phyloP scores from a whole-genome alignment of 2,888 invertebrate species.

The Drosophila limbata region DNA sequence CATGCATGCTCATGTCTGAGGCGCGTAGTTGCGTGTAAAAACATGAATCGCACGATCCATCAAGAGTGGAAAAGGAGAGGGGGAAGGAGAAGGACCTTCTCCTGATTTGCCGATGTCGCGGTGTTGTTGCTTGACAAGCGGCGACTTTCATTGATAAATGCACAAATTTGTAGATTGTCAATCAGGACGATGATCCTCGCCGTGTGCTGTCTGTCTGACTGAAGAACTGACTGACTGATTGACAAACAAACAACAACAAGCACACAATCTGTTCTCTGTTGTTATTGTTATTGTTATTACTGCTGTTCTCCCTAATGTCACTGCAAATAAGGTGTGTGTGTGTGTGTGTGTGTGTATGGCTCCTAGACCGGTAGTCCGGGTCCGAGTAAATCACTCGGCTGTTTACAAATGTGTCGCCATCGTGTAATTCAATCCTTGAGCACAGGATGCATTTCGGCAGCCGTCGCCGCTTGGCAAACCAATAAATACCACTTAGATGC shows the following conservation, averaged over 20 bases:
- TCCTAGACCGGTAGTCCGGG: slow-evolving; percentile 65
- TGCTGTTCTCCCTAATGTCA: slow-evolving; percentile 55
- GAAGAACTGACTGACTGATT: slow-evolving; percentile 34
- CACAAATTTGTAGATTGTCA: slow-evolving; percentile 77
- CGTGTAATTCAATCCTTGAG: slow-evolving; percentile 76
- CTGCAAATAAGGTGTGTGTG: slow-evolving; percentile 71
- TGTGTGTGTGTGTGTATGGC: slow-evolving; percentile 44
- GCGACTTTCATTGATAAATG: slow-evolving; percentile 72
- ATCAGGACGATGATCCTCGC: slow-evolving; percentile 56
- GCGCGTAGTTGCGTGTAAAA: slow-evolving; percentile 69
- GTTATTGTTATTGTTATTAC: slow-evolving; percentile 45
- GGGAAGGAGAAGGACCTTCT: background rate
- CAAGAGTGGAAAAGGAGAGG: slow-evolving; percentile 29
- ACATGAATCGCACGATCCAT: slow-evolving; percentile 69
- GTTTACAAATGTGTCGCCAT: slow-evolving; percentile 80
- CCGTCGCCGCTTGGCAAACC: slow-evolving; percentile 78
- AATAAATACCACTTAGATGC: slow-evolving; percentile 77
- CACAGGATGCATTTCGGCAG: slow-evolving; percentile 73
- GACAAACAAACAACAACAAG: slow-evolving; percentile 68
- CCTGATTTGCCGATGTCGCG: slow-evolving; percentile 26
- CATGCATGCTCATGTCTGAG: slow-evolving; percentile 39
- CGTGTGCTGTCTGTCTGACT: slow-evolving; percentile 43
- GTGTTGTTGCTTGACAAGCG: slow-evolving; percentile 43
- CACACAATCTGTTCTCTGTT: slow-evolving; percentile 49
- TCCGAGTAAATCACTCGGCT: slow-evolving; percentile 68